phyloP scores from a whole-genome alignment of 2,797 vertebrate genomes.

The Acipenser ruthenus region DNA sequence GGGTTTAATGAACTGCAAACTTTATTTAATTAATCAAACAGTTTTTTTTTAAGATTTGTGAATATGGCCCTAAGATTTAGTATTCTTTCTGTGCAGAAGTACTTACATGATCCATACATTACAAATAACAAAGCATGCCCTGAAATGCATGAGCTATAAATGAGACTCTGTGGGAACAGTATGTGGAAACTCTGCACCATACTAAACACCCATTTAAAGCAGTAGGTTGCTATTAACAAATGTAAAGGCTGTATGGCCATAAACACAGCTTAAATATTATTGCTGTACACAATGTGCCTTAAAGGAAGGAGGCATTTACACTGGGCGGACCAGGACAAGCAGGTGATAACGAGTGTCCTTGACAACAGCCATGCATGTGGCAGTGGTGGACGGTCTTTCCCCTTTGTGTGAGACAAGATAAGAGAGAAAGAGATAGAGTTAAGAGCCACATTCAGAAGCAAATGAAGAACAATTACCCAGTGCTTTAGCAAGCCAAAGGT shows the following conservation, averaged over 20 bases:
- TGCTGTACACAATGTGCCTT: conserved; percentile 26
- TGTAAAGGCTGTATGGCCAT: conserved; percentile 19
- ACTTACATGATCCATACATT: neutral
- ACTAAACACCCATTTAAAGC: conserved; percentile 8
- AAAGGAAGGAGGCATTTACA: conserved; percentile 28
- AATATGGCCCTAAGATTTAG: no score
- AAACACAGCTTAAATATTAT: conserved; percentile 26
- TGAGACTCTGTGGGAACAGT: neutral
- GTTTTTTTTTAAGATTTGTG: no score
- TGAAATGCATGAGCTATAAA: neutral
- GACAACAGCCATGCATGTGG: conserved; percentile 32
- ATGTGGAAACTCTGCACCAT: neutral
- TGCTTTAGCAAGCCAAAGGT: conserved; percentile 17
- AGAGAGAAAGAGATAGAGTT: conserved; percentile 28
- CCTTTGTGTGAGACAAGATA: conserved; percentile 35
- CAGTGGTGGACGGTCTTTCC: conserved; percentile 18
- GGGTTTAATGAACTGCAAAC: no score
- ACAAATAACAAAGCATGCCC: neutral
- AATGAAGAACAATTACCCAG: conserved; percentile 33
- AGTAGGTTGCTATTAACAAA: conserved; percentile 19
- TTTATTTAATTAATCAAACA: no score
- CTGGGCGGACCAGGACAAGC: conserved; percentile 34
- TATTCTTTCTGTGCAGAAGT: neutral
- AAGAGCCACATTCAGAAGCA: conserved; percentile 37
- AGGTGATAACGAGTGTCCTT: conserved; percentile 40